Evolutionary conservation across 1,140 invertebrate species (phyloP), one percentile per base, ranked within the genome.

Genomic region (Cyphomyrmex costatus): DNA sequence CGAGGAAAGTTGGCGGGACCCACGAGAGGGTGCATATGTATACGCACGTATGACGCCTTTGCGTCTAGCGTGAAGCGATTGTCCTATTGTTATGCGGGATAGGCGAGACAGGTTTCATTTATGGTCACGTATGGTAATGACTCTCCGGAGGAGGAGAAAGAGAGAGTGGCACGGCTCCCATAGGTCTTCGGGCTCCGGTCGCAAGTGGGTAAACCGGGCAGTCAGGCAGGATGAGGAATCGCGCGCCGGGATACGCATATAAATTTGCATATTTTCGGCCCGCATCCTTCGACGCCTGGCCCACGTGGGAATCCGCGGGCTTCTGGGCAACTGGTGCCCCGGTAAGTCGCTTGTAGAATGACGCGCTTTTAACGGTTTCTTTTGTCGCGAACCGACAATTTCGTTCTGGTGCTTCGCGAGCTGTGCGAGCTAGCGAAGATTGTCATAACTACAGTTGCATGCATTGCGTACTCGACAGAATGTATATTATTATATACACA

Each of bases 191-290:
- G 63, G 73, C 66, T 66, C 61, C 82, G 68, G 61, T 77, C 73
- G 78, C 87, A 91, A 92, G 89, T 90, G 85, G 89, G 86, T 79
- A 90, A 85, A 87, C 83, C 85, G 89, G 86, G 70, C 85, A 86
- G 85, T 53, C 85, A 71, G 58, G 61, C 90, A 83, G 88, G 76
- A 88, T 85, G 90, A 92, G 89, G 88, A 92, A 92, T 92, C 88
- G 90, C 77, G 87, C 76, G 58, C 71, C 46, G 86, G 83, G 87
- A 90, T 88, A 82, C 83, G 73, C 65, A 88, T 80, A 65, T 76
- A 78, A 66, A 95, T 95, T 95, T 93, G 92, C 94, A 95, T 95
- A 94, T 94, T 94, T 94, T 94, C 90, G 93, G 93, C 93, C 93
- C 93, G 93, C 91, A 93, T 94, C 92, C 91, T 90, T 91, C 80